A percentile compares a stretch with the other conserved stretches of the same genome.
These are phyloP conservation scores for Bedellia somnulentella DNA, from an alignment of 2,888 invertebrate genomes.

Conservation along the genomic window DNA sequence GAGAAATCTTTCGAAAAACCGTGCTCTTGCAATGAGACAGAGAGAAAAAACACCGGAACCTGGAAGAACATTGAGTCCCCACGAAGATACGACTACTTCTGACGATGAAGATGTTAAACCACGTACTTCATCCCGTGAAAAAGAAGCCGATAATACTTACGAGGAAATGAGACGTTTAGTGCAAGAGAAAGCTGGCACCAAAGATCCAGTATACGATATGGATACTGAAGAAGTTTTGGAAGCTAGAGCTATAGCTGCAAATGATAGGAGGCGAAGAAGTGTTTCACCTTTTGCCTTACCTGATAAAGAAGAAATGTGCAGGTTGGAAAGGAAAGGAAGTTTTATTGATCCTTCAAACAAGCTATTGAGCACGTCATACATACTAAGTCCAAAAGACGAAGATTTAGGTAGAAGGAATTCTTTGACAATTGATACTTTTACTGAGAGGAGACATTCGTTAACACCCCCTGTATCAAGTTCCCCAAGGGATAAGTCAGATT, in stretches of 20 bases:
- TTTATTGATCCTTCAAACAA: conserved; percentile 53
- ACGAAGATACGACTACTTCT: conserved; percentile 67
- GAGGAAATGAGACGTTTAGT: conserved; percentile 51
- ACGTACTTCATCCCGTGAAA: conserved; percentile 34
- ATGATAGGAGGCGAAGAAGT: conserved; percentile 48
- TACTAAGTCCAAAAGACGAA: conserved; percentile 40
- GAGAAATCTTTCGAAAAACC: conserved; percentile 62
- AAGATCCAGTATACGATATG: conserved; percentile 49
- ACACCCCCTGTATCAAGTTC: conserved; percentile 27
- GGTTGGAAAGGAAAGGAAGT: conserved; percentile 44
- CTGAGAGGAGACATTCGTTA: conserved; percentile 21
- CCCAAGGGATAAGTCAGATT: conserved; percentile 27
- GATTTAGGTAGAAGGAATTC: conserved; percentile 30
- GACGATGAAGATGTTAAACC: conserved; percentile 45
- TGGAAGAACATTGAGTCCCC: conserved; percentile 41
- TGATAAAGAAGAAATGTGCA: conserved; percentile 33
- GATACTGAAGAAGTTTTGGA: conserved; percentile 46
- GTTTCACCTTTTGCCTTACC: conserved; percentile 53
- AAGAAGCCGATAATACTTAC: conserved; percentile 50
- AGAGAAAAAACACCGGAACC: conserved; percentile 56
- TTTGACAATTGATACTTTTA: conserved; percentile 26
- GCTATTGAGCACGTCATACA: conserved; percentile 42
- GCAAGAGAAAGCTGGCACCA: conserved; percentile 31
- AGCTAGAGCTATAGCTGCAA: conserved; percentile 38
- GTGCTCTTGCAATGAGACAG: conserved; percentile 44